A percentile compares a stretch with the other conserved stretches of the same genome.
These are phyloP conservation scores for Salpingus planirostris DNA, from an alignment of 2,888 invertebrate genomes.

Conservation along the genomic window DNA sequence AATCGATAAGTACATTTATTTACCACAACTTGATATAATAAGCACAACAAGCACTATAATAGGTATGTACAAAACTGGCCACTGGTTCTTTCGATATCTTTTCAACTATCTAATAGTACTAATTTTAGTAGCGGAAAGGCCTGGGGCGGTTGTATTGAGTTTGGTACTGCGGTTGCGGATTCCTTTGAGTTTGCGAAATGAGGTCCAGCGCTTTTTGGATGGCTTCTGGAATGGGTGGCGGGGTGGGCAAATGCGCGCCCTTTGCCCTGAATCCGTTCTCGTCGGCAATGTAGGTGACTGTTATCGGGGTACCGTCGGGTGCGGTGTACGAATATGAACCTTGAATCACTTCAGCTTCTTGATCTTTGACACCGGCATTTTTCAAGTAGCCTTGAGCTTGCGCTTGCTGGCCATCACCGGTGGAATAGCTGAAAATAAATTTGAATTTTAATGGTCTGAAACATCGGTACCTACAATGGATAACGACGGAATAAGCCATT, in stretches of 20 bases:
- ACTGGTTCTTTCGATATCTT: no score
- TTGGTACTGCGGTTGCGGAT: slow-evolving; percentile 24
- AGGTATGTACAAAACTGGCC: no score
- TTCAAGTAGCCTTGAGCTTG: slow-evolving; percentile 71
- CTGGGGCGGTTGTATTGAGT: slow-evolving; percentile 16
- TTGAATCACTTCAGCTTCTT: slow-evolving; percentile 64
- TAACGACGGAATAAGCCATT: background rate
- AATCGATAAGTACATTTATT: no score
- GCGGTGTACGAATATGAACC: slow-evolving; percentile 53
- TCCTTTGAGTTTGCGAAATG: slow-evolving; percentile 20
- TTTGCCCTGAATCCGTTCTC: slow-evolving; percentile 71
- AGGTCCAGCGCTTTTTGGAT: slow-evolving; percentile 50
- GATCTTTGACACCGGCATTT: slow-evolving; percentile 57
- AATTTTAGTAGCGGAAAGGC: slow-evolving; percentile 4
- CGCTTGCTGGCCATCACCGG: slow-evolving; percentile 70
- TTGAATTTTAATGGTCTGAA: slow-evolving; percentile 1
- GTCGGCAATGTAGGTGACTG: slow-evolving; percentile 61
- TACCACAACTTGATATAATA: no score
- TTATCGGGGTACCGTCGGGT: slow-evolving; percentile 49
- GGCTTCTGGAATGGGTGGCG: slow-evolving; percentile 64
- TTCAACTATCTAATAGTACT: no score
- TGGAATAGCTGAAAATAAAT: slow-evolving; percentile 50
- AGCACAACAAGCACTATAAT: no score
- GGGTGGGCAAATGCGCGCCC: slow-evolving; percentile 68
- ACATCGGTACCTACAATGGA: no score